Conservation (phyloP, 1,140 invertebrate genomes). For the Eulimnadia texana region DNA sequence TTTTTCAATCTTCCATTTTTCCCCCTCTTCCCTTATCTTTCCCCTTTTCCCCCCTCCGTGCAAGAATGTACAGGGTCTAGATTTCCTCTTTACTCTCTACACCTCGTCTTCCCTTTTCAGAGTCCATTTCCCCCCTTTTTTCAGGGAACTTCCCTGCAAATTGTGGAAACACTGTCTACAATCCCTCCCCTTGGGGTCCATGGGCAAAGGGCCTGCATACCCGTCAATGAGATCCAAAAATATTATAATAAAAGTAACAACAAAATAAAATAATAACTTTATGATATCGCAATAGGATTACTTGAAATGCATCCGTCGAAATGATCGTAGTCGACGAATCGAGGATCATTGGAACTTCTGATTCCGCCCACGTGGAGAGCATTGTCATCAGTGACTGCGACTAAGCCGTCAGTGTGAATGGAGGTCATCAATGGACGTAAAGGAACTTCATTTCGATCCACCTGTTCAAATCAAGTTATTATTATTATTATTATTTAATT, state of each 20-base stretch:
- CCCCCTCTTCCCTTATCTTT: no score
- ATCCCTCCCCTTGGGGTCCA: no score
- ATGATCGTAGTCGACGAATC: slow-evolving; percentile 61
- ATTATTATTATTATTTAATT: no score
- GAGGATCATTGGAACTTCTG: slow-evolving; percentile 54
- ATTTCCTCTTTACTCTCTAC: no score
- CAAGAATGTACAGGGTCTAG: no score
- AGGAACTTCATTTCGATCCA: slow-evolving; percentile 56
- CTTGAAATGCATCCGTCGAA: slow-evolving; percentile 80
- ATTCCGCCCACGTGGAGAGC: slow-evolving; percentile 73
- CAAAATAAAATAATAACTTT: neutral
- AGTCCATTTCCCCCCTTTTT: no score
- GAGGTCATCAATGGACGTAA: slow-evolving; percentile 29
- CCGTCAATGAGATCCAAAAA: neutral
- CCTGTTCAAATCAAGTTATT: slow-evolving; percentile 27
- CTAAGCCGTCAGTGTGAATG: slow-evolving; percentile 14
- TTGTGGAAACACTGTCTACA: no score
- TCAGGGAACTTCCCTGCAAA: no score
- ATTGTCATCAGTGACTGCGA: slow-evolving; percentile 22
- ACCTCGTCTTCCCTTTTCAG: no score
- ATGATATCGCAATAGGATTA: slow-evolving; percentile 40
- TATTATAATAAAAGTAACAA: neutral
- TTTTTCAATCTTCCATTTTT: no score
- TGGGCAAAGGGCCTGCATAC: no score
- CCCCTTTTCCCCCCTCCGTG: no score